phyloP scores from a whole-genome alignment of 2,888 invertebrate species.

The Eupithecia inturbata region DNA sequence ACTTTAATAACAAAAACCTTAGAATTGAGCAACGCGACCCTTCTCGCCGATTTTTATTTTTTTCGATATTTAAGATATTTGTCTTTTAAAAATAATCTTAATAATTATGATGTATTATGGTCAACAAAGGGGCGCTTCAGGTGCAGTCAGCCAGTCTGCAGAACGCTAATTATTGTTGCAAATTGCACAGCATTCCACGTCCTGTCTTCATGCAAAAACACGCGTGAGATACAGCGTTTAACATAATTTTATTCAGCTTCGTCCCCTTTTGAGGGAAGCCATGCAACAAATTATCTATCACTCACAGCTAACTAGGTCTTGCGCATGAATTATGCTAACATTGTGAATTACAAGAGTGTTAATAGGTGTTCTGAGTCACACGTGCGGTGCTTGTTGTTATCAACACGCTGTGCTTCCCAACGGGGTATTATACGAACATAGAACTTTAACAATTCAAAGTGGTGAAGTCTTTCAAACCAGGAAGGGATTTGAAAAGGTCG shows the following conservation, averaged over 20 bases:
- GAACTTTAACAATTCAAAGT: background rate
- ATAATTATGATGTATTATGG: background rate
- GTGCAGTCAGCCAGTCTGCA: background rate
- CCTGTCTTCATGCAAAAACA: constrained; percentile 37
- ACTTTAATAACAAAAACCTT: no score
- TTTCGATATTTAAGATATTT: background rate
- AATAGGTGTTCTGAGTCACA: constrained; percentile 66
- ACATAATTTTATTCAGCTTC: constrained; percentile 41
- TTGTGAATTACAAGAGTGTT: constrained; percentile 64
- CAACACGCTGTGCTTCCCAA: constrained; percentile 52
- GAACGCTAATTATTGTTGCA: constrained; percentile 33
- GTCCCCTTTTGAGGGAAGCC: constrained; percentile 42
- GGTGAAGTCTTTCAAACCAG: background rate
- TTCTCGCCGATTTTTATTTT: no score
- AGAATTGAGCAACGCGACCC: no score
- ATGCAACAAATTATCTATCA: constrained; percentile 53
- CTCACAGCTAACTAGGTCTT: constrained; percentile 63
- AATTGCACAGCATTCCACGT: constrained; percentile 37
- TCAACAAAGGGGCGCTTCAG: background rate
- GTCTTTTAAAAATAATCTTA: background rate
- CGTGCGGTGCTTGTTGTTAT: constrained; percentile 54
- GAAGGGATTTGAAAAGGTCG: background rate
- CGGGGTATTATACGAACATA: constrained; percentile 11
- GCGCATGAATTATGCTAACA: constrained; percentile 65
- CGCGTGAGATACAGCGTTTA: constrained; percentile 38